phyloP scores from a whole-genome alignment of 2,888 invertebrate genomes.

The Terebella lapidaria region DNA sequence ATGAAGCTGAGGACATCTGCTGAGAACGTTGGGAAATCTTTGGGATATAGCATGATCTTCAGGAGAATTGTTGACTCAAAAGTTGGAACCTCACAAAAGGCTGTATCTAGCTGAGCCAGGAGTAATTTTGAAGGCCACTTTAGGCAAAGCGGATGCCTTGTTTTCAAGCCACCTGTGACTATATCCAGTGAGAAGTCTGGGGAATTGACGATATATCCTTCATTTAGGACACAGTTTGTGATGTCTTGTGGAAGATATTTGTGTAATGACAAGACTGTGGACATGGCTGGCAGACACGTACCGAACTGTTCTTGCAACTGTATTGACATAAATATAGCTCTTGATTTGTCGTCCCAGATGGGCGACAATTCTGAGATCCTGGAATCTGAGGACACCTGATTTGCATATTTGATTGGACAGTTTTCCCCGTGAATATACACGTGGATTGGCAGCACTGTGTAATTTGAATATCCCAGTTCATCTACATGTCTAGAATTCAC shows the following conservation, averaged over 20 bases:
- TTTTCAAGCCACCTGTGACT: neutral
- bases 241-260: neutral
- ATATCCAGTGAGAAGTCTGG: neutral
- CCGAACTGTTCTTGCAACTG: neutral
- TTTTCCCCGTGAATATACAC: slow-evolving; percentile 3
- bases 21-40: neutral
- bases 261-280: neutral
- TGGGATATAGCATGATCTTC: neutral
- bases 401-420: slow-evolving; percentile 1
- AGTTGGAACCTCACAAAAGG: neutral
- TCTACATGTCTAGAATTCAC: neutral
- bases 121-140: neutral
- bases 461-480: neutral
- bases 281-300: neutral
- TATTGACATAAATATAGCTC: neutral
- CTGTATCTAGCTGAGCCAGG: neutral
- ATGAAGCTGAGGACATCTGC: neutral
- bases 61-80: neutral
- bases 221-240: neutral
- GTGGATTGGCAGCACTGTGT: neutral
- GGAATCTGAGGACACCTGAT: neutral
- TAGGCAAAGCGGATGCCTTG: neutral
- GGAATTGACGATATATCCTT: neutral
- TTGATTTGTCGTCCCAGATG: neutral
- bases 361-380: neutral